A percentile compares a stretch with the other conserved stretches of the same genome.
These are phyloP conservation scores for Amphipoea oculea DNA, from an alignment of 2,888 invertebrate genomes.

Conservation along the genomic window DNA sequence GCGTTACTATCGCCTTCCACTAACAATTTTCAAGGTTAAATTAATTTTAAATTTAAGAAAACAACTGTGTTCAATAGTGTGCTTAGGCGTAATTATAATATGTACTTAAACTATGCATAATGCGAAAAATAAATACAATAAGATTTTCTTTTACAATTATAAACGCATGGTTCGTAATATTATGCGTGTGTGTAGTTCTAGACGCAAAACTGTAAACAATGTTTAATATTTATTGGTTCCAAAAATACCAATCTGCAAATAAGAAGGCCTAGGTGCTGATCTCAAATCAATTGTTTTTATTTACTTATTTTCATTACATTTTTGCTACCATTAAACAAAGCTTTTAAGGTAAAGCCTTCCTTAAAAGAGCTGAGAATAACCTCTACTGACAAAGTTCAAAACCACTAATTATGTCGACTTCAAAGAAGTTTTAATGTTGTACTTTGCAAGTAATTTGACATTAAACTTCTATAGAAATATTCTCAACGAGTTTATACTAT, in stretches of 20 bases:
- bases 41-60: neutral
- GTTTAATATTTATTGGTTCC: neutral
- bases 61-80: neutral
- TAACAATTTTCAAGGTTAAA: neutral
- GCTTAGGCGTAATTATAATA: neutral
- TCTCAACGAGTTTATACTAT: constrained; percentile 10
- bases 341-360: neutral
- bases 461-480: constrained; percentile 32
- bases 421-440: constrained; percentile 38
- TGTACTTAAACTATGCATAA: neutral
- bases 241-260: neutral
- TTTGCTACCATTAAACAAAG: neutral
- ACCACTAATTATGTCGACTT: constrained; percentile 38
- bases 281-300: neutral
- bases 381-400: constrained; percentile 20
- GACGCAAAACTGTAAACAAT: neutral
- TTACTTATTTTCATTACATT: neutral
- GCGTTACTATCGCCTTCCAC: neutral
- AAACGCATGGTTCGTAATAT: neutral
- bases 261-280: neutral
- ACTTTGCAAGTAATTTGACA: constrained; percentile 43
- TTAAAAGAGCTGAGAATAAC: constrained; percentile 22
- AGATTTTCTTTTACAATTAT: neutral
- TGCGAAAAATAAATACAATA: neutral
- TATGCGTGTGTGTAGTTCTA: too few species aligned